A percentile compares a stretch with the other conserved stretches of the same genome.
Conservation (phyloP, 2,113 vertebrate genomes). For the Naja naja region DNA sequence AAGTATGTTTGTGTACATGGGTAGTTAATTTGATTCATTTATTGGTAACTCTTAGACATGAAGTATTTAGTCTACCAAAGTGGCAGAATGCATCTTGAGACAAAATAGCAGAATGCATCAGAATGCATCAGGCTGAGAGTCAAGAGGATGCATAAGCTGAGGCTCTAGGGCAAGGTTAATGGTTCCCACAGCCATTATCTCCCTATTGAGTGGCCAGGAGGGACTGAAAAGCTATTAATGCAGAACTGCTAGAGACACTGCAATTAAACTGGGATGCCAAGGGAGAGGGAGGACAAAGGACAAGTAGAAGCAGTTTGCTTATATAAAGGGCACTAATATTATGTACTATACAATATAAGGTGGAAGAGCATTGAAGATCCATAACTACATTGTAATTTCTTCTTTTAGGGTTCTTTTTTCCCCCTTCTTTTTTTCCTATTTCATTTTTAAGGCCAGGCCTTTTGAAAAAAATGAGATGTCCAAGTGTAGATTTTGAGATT, state of each 20-base stretch:
- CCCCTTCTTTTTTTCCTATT: background rate
- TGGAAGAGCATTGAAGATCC: background rate
- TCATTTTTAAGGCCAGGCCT: background rate
- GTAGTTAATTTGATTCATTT: conserved; percentile 17
- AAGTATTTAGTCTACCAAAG: background rate
- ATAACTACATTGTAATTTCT: background rate
- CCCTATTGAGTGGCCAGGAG: background rate
- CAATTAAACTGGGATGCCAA: background rate
- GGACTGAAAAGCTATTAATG: background rate
- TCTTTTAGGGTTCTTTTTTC: background rate
- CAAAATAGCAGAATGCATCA: background rate
- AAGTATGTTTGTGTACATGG: background rate
- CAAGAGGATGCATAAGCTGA: background rate
- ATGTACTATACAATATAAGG: background rate
- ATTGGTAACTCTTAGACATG: background rate
- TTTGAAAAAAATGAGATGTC: background rate
- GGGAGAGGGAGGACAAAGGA: background rate
- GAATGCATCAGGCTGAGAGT: background rate
- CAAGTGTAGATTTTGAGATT: background rate
- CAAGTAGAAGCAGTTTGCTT: background rate
- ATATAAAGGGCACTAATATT: background rate
- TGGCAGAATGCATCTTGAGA: background rate
- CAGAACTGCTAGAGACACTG: background rate
- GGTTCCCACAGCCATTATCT: background rate
- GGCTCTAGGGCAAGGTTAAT: background rate